Evolutionary conservation across 1,140 invertebrate species (phyloP).

Genomic region (Drosophila obscura): DNA sequence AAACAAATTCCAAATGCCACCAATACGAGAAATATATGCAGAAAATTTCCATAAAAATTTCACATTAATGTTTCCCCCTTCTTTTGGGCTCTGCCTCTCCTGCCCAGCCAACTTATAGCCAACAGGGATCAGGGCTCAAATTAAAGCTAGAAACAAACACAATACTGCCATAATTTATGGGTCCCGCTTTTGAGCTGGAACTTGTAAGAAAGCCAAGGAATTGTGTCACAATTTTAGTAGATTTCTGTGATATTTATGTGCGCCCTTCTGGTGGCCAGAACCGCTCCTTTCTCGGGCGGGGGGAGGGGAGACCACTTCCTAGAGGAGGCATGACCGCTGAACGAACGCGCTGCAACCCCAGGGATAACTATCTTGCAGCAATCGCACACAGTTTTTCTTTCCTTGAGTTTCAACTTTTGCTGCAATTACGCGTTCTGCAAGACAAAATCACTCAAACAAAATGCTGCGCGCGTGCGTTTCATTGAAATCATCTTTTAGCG

Average conservation of each 20-base stretch:
- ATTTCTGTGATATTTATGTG: too few relatives aligned
- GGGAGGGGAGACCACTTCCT: slow-evolving; percentile 5
- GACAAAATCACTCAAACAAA: slow-evolving; percentile 80
- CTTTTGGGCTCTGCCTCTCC: neutral
- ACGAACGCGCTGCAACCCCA: slow-evolving; percentile 4
- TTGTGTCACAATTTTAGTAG: too few relatives aligned
- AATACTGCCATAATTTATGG: too few relatives aligned
- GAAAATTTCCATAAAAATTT: neutral
- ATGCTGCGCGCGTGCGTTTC: slow-evolving; percentile 73
- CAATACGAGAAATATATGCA: too few relatives aligned
- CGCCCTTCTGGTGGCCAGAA: neutral
- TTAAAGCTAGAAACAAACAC: too few relatives aligned
- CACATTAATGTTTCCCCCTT: neutral
- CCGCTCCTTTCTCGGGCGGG: slow-evolving; percentile 40
- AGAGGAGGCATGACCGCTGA: neutral
- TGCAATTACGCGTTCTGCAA: slow-evolving; percentile 78
- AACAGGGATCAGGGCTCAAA: too few relatives aligned
- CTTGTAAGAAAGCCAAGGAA: too few relatives aligned
- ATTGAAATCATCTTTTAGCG: slow-evolving; percentile 66
- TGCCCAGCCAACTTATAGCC: too few relatives aligned
- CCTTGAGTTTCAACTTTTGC: slow-evolving; percentile 71
- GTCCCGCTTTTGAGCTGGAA: too few relatives aligned
- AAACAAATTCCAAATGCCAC: too few relatives aligned
- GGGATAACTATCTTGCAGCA: slow-evolving; percentile 22
- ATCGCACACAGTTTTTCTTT: slow-evolving; percentile 7